Conservation (phyloP, 2,797 vertebrate species). For the Eremophila alpestris region DNA sequence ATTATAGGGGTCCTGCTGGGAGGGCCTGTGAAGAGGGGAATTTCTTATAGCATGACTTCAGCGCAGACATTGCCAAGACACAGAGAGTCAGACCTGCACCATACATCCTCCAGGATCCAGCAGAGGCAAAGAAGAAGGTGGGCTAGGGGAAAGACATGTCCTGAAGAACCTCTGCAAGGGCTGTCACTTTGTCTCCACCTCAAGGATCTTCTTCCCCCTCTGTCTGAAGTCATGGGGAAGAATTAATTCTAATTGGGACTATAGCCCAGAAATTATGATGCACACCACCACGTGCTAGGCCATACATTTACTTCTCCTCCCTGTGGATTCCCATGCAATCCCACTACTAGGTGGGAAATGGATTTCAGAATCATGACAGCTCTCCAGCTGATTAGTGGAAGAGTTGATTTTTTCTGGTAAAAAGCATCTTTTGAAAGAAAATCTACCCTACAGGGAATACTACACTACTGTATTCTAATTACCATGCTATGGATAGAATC, state of each 20-base stretch:
- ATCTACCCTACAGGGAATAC: neutral
- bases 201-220: neutral
- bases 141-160: neutral
- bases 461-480: neutral
- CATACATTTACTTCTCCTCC: neutral
- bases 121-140: neutral
- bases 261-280: neutral
- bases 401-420: neutral
- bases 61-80: neutral
- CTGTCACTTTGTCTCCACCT: neutral
- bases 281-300: neutral
- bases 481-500: neutral
- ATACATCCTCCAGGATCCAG: neutral
- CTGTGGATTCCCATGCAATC: neutral
- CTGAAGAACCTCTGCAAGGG: neutral
- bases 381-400: neutral
- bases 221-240: neutral
- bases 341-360: neutral
- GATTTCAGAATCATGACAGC: neutral
- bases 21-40: neutral
- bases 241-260: neutral
- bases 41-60: neutral
- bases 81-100: neutral
- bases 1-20: neutral
- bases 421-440: neutral